These are phyloP conservation scores for Hylaea fasciaria DNA, from an alignment of 2,888 invertebrate species.

Conservation along the genomic window DNA sequence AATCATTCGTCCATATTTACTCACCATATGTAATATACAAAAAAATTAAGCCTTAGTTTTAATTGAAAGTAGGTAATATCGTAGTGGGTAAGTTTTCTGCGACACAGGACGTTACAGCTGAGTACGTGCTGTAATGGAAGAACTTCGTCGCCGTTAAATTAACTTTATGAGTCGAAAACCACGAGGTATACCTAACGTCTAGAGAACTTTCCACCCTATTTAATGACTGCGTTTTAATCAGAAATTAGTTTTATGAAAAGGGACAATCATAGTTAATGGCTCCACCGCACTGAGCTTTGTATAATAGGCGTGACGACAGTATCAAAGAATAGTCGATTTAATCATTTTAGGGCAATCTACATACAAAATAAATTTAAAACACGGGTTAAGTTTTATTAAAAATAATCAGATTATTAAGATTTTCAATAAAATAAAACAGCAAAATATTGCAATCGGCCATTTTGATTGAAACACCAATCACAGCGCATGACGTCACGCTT, in stretches of 20 bases:
- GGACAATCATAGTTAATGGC: no score
- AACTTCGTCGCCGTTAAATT: slow-evolving; percentile 34
- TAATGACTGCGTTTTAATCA: slow-evolving; percentile 15
- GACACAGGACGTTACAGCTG: background rate
- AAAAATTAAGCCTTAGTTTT: background rate
- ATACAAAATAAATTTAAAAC: no score
- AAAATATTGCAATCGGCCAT: no score
- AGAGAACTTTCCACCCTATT: slow-evolving; percentile 18
- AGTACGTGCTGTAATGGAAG: slow-evolving; percentile 40
- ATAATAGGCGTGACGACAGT: no score
- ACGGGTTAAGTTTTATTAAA: no score
- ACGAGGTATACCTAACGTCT: slow-evolving; percentile 11
- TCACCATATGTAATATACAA: background rate
- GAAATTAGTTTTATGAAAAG: background rate
- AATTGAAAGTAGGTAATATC: slow-evolving; percentile 15
- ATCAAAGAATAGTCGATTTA: no score
- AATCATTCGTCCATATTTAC: slow-evolving; percentile 16
- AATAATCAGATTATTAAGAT: no score
- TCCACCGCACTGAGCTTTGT: no score
- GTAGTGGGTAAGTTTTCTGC: slow-evolving; percentile 13
- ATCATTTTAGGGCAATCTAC: no score
- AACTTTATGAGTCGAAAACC: slow-evolving; percentile 22
- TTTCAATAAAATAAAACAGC: no score
- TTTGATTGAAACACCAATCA: no score
- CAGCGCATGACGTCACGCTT: no score